Percentiles rank a stretch among this genome's conserved stretches.
Evolutionary conservation across 2,797 vertebrate species (phyloP).

Genomic region (Sebastes matsubarae): DNA sequence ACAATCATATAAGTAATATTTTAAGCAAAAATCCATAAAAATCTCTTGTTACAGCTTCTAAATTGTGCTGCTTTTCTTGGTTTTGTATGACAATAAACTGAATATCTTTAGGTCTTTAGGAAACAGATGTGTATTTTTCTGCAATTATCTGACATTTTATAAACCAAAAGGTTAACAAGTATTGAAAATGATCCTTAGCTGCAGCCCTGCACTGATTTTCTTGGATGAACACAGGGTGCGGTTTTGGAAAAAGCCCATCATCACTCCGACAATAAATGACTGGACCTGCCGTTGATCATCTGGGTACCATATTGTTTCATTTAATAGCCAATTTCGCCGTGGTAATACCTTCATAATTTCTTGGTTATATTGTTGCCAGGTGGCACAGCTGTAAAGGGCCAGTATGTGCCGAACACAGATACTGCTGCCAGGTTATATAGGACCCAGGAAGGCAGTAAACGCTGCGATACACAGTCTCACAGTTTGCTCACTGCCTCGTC

Average conservation of each 20-base stretch:
- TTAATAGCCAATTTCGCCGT: conserved; percentile 42
- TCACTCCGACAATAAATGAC: background rate
- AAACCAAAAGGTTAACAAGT: background rate
- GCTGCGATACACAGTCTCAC: conserved; percentile 5
- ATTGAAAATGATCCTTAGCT: background rate
- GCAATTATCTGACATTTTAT: background rate
- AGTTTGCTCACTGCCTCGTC: conserved; percentile 1
- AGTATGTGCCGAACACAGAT: conserved; percentile 3
- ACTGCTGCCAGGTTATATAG: conserved; percentile 34
- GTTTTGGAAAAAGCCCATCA: background rate
- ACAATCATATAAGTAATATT: background rate
- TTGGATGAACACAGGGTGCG: conserved; percentile 13
- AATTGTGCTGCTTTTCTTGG: background rate
- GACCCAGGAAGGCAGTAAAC: conserved; percentile 35
- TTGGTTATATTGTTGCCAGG: conserved; percentile 46
- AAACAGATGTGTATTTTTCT: background rate
- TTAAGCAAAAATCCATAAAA: background rate
- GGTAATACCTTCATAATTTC: conserved; percentile 43
- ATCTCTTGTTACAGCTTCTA: background rate
- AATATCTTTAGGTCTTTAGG: background rate
- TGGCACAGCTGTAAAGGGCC: conserved; percentile 48
- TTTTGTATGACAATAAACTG: background rate
- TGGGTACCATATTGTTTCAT: conserved; percentile 22
- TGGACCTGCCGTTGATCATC: background rate
- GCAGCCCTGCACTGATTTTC: background rate